Conservation (phyloP, 2,888 invertebrate species). For the Drepana falcataria region DNA sequence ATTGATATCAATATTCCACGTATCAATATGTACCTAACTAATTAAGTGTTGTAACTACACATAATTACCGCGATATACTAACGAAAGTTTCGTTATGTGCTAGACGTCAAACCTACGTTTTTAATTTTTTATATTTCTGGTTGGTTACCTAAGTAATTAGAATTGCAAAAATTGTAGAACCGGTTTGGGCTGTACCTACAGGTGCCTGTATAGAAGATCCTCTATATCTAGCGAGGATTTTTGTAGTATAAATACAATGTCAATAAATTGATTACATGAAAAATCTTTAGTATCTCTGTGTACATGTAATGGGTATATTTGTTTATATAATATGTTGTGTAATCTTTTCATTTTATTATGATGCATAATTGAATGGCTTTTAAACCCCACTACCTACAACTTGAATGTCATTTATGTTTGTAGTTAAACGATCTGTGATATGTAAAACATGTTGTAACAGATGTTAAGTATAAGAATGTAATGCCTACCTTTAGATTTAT, state of each 20-base stretch:
- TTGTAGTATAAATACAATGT: too few species aligned
- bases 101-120: background rate
- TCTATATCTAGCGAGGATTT: too few species aligned
- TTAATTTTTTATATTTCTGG: too few species aligned
- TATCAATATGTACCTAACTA: background rate
- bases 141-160: too few species aligned
- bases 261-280: too few species aligned
- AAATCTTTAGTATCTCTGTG: too few species aligned
- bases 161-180: too few species aligned
- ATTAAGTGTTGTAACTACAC: background rate
- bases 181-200: too few species aligned
- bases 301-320: too few species aligned
- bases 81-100: background rate
- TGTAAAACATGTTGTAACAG: background rate
- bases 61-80: background rate
- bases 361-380: background rate
- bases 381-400: background rate
- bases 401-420: background rate
- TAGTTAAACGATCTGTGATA: conserved; percentile 1
- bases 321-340: background rate
- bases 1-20: background rate
- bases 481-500: background rate
- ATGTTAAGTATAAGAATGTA: background rate
- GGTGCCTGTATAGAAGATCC: too few species aligned
- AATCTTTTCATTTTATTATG: background rate